Evolutionary conservation across 2,113 vertebrate species (phyloP).

Genomic region (Ptyas mucosa): DNA sequence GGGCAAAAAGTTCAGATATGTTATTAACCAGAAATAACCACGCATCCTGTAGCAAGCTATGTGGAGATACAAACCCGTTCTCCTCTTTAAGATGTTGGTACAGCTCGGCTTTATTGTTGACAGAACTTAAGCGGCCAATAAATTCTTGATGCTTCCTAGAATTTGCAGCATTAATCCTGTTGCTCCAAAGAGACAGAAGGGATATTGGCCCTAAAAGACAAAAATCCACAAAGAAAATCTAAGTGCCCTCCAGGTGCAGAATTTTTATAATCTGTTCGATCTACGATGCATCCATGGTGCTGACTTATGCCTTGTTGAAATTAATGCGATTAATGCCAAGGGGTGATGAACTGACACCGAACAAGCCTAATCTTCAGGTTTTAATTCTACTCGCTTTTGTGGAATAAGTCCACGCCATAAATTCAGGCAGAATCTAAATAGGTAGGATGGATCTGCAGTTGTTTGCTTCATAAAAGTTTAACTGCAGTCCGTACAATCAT

Average conservation of each 20-base stretch:
- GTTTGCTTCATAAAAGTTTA: background rate
- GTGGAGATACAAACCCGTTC: constrained; percentile 83
- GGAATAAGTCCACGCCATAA: background rate
- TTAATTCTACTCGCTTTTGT: background rate
- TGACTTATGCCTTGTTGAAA: background rate
- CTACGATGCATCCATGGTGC: background rate
- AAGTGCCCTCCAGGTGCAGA: background rate
- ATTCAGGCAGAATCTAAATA: background rate
- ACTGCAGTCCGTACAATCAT: background rate
- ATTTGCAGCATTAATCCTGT: constrained; percentile 91
- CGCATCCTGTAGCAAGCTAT: background rate
- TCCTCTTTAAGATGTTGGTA: constrained; percentile 98
- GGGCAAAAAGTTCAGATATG: background rate
- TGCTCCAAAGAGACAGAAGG: constrained; percentile 91
- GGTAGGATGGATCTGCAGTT: background rate
- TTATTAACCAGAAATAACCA: background rate
- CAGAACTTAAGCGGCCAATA: constrained; percentile 85
- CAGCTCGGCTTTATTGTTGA: constrained; percentile 92
- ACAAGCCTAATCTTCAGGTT: background rate
- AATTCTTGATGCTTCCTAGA: constrained; percentile 98
- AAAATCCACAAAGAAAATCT: constrained; percentile 27
- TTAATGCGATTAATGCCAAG: background rate
- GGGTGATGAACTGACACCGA: no score
- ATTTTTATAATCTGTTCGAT: background rate
- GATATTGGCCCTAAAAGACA: constrained; percentile 84